Evolutionary conservation across 1,140 invertebrate species (phyloP).

Genomic region (Hydropsyche tenuis): DNA sequence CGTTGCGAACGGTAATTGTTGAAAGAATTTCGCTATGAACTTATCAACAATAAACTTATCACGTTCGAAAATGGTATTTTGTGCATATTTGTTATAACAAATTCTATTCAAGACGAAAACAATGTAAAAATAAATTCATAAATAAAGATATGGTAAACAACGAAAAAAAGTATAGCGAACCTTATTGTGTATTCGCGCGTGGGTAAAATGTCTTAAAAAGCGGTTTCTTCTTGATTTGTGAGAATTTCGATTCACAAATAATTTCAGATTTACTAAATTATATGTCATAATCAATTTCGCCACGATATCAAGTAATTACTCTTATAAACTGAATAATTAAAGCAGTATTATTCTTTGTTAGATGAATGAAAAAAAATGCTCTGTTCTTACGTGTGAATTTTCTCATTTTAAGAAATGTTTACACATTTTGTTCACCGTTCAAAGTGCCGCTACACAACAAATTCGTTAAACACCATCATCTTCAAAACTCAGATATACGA

Average conservation of each 20-base stretch:
- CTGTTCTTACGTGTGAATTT: slow-evolving; percentile 12
- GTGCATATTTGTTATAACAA: too few species aligned
- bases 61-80: not conserved
- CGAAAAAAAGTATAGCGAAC: not conserved
- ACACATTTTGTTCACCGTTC: not conserved
- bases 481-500: too few species aligned
- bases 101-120: slow-evolving; percentile 5
- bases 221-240: not conserved
- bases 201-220: not conserved
- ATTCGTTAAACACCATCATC: too few species aligned
- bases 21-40: too few species aligned
- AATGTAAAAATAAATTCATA: not conserved
- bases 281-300: slow-evolving; percentile 12
- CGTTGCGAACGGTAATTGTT: too few species aligned
- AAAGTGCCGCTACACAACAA: not conserved
- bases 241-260: slow-evolving; percentile 12
- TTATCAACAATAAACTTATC: too few species aligned
- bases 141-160: not conserved
- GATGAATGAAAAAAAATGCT: not conserved
- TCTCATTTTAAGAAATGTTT: not conserved
- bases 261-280: not conserved
- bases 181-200: not conserved
- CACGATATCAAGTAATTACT: not conserved
- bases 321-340: not conserved
- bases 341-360: not conserved